These are phyloP conservation scores for Axis porcinus DNA, from an alignment of 2,113 vertebrate genomes.

Conservation along the genomic window DNA sequence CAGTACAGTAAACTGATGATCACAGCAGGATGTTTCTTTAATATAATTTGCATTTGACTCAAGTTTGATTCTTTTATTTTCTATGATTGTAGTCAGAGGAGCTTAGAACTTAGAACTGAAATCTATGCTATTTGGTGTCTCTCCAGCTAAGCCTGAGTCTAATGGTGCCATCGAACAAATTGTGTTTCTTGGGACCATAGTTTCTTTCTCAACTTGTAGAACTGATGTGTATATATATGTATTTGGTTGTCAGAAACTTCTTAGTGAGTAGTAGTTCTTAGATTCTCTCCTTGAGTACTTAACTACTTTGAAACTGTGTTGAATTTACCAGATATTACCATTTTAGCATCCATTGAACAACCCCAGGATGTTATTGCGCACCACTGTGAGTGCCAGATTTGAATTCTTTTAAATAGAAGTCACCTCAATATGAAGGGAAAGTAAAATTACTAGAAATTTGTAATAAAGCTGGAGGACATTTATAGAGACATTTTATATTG, in stretches of 20 bases:
- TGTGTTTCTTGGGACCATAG: neutral
- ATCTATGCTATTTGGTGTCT: neutral
- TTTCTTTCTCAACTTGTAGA: conserved; percentile 31
- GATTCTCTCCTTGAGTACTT: neutral
- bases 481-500: conserved; percentile 29
- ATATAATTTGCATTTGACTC: neutral
- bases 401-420: conserved; percentile 25
- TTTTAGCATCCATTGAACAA: neutral
- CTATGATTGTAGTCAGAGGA: neutral
- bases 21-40: neutral
- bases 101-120: neutral
- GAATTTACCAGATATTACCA: neutral
- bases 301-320: neutral
- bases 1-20: neutral
- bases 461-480: neutral
- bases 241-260: neutral
- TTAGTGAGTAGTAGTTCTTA: neutral
- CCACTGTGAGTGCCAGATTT: neutral
- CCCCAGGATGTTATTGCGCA: neutral
- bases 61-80: neutral
- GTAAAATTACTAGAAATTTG: conserved; percentile 16
- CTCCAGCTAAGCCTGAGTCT: neutral
- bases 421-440: neutral
- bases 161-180: neutral
- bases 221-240: neutral